Evolutionary conservation across 2,113 vertebrate species (phyloP).

Genomic region (Anarhynchus alexandrinus): DNA sequence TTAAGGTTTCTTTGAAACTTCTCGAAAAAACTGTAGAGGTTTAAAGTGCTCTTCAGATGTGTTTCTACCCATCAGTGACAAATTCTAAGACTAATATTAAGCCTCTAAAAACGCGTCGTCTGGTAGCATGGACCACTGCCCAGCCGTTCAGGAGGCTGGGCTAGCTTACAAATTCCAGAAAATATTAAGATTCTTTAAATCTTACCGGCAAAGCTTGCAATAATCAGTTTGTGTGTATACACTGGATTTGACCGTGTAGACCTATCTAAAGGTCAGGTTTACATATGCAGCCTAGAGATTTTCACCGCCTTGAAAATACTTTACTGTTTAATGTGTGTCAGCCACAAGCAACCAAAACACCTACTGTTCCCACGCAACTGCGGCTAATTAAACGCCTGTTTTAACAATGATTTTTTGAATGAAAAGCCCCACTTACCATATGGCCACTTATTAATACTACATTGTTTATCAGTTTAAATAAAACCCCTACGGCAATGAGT

Average conservation of each 20-base stretch:
- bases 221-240: background rate
- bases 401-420: background rate
- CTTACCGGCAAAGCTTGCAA: background rate
- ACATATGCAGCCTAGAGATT: background rate
- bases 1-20: background rate
- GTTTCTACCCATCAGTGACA: background rate
- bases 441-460: conserved; percentile 17
- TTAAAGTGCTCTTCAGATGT: background rate
- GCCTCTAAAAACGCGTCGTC: rapidly evolving
- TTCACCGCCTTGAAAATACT: background rate
- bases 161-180: background rate
- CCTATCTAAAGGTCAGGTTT: background rate
- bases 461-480: conserved; percentile 12
- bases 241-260: background rate
- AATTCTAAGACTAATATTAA: background rate
- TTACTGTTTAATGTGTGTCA: background rate
- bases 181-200: background rate
- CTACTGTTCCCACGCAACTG: background rate
- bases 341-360: background rate
- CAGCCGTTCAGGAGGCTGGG: background rate
- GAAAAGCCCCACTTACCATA: conserved; percentile 24
- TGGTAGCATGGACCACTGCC: background rate
- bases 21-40: background rate
- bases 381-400: background rate
- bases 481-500: background rate